Conservation (phyloP, 1,140 invertebrate genomes). For the Bombus affinis region DNA sequence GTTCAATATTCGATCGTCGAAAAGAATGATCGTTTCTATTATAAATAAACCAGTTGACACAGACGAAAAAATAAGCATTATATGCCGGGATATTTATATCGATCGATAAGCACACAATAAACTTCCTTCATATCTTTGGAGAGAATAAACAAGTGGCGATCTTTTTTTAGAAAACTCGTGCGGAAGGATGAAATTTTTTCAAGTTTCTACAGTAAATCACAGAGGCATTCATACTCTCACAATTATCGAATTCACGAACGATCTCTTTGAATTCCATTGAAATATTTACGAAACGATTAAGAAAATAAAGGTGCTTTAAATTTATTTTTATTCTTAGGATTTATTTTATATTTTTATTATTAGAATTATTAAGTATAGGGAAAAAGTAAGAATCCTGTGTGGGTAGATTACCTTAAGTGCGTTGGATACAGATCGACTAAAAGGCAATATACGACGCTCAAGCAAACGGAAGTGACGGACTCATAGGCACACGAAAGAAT, state of each 20-base stretch:
- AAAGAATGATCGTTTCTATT: background rate
- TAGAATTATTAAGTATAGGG: too few relatives aligned
- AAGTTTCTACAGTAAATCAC: too few relatives aligned
- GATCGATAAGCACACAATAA: constrained; percentile 24
- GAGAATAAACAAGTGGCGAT: background rate
- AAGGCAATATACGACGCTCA: constrained; percentile 76
- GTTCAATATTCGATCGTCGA: background rate
- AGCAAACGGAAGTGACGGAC: constrained; percentile 75
- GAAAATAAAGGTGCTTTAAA: too few relatives aligned
- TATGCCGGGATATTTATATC: constrained; percentile 21
- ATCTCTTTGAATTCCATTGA: too few relatives aligned
- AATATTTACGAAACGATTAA: too few relatives aligned
- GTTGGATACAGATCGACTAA: constrained; percentile 80
- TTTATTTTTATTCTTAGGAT: too few relatives aligned
- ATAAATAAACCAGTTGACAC: constrained; percentile 4
- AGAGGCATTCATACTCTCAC: too few relatives aligned
- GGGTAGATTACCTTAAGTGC: constrained; percentile 74
- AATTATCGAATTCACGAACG: too few relatives aligned
- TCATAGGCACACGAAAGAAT: constrained; percentile 79
- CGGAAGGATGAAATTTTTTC: too few relatives aligned
- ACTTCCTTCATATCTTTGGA: background rate
- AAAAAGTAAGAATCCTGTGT: background rate
- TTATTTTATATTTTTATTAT: too few relatives aligned
- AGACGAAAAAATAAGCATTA: background rate
- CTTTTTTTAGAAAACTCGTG: background rate